Evolutionary conservation across 2,797 vertebrate genomes (phyloP).

Genomic region (Alca torda): DNA sequence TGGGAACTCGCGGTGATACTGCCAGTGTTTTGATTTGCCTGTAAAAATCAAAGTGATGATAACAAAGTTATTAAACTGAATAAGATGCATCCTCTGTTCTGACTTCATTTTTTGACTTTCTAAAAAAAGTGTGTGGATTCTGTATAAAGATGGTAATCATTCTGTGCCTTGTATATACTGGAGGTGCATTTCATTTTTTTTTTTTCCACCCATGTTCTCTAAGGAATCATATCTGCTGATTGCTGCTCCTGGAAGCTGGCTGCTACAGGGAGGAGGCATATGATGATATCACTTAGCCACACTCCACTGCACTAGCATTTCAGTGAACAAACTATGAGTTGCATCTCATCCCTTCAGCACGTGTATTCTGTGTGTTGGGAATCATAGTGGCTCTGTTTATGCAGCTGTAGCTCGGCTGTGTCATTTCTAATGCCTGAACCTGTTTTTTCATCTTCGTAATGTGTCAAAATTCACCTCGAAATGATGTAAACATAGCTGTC

Average conservation of each 20-base stretch:
- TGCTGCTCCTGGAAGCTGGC: not conserved
- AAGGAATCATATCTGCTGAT: not conserved
- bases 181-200: not conserved
- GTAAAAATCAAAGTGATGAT: not conserved
- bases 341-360: not conserved
- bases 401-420: not conserved
- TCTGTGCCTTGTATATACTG: not conserved
- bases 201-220: not conserved
- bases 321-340: not conserved
- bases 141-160: not conserved
- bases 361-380: not conserved
- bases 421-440: not conserved
- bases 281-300: not conserved
- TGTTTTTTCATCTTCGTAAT: not conserved
- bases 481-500: not conserved
- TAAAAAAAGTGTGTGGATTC: not conserved
- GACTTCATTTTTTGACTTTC: not conserved
- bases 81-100: not conserved
- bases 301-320: not conserved
- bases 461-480: not conserved
- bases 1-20: not conserved
- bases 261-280: not conserved
- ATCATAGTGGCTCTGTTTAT: not conserved
- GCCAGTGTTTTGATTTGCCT: not conserved
- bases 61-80: not conserved